These are phyloP conservation scores for Spodoptera litura DNA, from an alignment of 1,140 invertebrate genomes.

Conservation along the genomic window DNA sequence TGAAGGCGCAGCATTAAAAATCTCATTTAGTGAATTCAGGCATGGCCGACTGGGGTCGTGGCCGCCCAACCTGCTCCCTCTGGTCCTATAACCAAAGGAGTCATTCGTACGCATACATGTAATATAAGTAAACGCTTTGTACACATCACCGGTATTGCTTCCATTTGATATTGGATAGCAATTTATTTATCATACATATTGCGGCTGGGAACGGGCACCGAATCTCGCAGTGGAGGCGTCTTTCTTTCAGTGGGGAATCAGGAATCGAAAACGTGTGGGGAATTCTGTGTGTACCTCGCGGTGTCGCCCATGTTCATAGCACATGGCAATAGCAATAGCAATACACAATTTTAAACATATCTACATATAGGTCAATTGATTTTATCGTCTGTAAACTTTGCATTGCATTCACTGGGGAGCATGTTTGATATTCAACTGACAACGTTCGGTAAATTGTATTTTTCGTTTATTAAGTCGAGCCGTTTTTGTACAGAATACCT, in stretches of 20 bases:
- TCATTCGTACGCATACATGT: conserved; percentile 60
- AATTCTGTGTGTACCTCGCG: conserved; percentile 66
- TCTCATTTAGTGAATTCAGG: conserved; percentile 35
- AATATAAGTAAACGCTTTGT: conserved; percentile 78
- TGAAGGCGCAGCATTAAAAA: conserved; percentile 33
- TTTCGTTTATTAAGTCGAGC: conserved; percentile 40
- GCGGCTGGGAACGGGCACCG: conserved; percentile 70
- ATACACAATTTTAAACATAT: conserved; percentile 42
- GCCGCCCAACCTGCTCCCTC: conserved; percentile 1
- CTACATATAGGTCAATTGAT: conserved; percentile 37
- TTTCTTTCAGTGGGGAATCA: conserved; percentile 78
- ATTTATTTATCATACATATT: conserved; percentile 86
- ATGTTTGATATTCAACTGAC: conserved; percentile 28
- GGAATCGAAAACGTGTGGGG: conserved; percentile 79
- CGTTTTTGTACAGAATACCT: conserved; percentile 8
- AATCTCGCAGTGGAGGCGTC: conserved; percentile 75
- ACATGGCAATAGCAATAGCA: conserved; percentile 43
- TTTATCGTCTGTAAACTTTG: conserved; percentile 42
- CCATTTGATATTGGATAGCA: conserved; percentile 85
- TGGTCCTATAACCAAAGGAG: conserved; percentile 30
- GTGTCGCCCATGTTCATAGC: conserved; percentile 50
- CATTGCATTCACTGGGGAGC: conserved; percentile 32
- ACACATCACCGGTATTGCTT: conserved; percentile 80
- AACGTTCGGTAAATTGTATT: conserved; percentile 38
- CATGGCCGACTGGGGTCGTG: conserved; percentile 5